Conservation (phyloP, 2,888 invertebrate genomes). For the Pachymerium ferrugineum region DNA sequence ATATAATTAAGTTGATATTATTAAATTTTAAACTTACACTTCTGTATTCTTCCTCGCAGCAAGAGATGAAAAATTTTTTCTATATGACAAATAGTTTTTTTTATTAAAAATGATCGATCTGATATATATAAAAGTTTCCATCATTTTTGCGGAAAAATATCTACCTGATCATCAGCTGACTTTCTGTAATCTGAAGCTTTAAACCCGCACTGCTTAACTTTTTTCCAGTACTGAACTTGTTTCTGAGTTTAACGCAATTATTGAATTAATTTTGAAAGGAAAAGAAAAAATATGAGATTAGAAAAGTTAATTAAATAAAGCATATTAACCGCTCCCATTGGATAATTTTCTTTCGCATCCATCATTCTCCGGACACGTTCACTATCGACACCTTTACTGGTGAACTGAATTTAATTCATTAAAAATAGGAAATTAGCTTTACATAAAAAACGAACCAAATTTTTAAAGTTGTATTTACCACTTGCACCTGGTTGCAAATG, state of each 20-base stretch:
- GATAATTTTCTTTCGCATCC: not conserved
- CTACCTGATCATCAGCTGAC: not conserved
- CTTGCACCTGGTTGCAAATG: not conserved
- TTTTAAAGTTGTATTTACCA: not conserved
- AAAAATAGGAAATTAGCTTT: not conserved
- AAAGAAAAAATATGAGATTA: no score
- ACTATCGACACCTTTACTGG: not conserved
- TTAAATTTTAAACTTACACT: not conserved
- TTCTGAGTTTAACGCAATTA: not conserved
- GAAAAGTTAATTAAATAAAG: not conserved
- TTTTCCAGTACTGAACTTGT: not conserved
- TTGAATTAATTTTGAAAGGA: not conserved
- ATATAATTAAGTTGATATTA: not conserved
- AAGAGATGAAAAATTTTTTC: not conserved
- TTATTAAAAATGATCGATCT: not conserved
- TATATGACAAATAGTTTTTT: not conserved
- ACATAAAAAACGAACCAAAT: not conserved
- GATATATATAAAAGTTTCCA: no score
- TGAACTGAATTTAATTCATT: not conserved
- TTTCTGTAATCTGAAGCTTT: not conserved
- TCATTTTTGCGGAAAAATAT: no score
- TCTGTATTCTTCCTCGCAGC: not conserved
- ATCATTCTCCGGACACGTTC: not conserved
- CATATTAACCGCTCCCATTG: not conserved
- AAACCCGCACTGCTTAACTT: not conserved